Conservation (phyloP, 2,888 invertebrate genomes). For the Clunio marinus region DNA sequence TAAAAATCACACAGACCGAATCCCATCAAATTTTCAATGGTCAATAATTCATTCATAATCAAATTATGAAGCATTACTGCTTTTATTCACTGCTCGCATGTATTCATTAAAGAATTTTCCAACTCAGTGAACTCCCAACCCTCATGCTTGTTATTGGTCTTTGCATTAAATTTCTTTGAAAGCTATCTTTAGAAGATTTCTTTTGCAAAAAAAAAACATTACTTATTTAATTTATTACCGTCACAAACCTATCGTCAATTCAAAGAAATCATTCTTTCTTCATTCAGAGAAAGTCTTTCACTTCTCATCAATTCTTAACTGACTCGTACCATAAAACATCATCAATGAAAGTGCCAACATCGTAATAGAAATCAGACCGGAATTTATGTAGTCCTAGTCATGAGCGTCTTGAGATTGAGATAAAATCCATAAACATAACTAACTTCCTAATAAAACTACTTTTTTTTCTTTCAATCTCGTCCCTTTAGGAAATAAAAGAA, state of each 20-base stretch:
- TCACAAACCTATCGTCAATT: background rate
- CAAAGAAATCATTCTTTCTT: too few relatives aligned
- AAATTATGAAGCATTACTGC: slow-evolving; percentile 17
- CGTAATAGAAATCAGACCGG: slow-evolving; percentile 30
- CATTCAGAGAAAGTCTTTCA: background rate
- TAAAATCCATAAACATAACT: too few relatives aligned
- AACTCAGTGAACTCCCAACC: slow-evolving; percentile 20
- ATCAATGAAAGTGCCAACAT: slow-evolving; percentile 22
- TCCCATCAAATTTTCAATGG: slow-evolving; percentile 21
- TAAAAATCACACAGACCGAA: slow-evolving; percentile 16
- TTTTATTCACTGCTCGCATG: background rate
- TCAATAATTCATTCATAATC: slow-evolving; percentile 36
- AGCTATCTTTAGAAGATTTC: slow-evolving; percentile 13
- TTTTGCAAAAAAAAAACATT: too few relatives aligned
- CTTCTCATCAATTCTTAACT: slow-evolving; percentile 28
- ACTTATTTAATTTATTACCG: slow-evolving; percentile 11
- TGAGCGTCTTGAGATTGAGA: background rate
- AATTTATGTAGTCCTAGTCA: slow-evolving; percentile 23
- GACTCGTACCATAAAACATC: slow-evolving; percentile 24
- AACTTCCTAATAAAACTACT: too few relatives aligned
- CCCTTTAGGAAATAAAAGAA: slow-evolving; percentile 23
- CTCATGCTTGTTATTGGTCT: background rate
- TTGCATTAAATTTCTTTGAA: background rate
- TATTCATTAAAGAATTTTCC: slow-evolving; percentile 30
- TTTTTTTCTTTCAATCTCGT: too few relatives aligned